Percentiles rank a stretch among this genome's conserved stretches.
Evolutionary conservation across 2,888 invertebrate genomes (phyloP).

Genomic region (Spilarctia lutea): DNA sequence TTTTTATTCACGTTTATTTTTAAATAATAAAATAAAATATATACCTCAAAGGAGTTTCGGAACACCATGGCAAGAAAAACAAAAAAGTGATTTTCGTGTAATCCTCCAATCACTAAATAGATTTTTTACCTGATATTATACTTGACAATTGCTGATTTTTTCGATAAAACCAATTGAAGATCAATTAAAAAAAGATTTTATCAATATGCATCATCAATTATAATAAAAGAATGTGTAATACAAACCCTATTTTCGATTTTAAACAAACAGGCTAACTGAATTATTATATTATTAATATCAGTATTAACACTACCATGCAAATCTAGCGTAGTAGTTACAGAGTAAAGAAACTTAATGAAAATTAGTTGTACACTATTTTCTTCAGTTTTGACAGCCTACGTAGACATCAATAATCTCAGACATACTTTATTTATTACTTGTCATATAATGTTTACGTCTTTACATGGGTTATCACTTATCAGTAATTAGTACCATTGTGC

Average conservation of each 20-base stretch:
- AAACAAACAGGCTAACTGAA: not conserved
- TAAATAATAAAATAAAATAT: not conserved
- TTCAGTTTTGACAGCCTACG: no score
- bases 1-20: not conserved
- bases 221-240: not conserved
- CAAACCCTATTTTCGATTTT: not conserved
- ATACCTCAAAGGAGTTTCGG: not conserved
- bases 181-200: not conserved
- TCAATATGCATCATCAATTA: not conserved
- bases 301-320: no score
- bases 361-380: no score
- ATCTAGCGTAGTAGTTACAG: not conserved
- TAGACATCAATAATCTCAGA: not conserved
- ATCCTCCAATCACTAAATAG: no score
- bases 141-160: not conserved
- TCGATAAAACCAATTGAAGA: not conserved
- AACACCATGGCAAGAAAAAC: not conserved
- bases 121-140: no score
- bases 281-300: no score
- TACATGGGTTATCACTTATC: not conserved
- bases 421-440: not conserved
- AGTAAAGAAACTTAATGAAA: no score
- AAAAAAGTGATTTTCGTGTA: not conserved
- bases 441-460: not conserved
- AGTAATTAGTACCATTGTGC: not conserved